Percentiles rank a stretch among this genome's conserved stretches.
These are phyloP conservation scores for zebrafish (Danio rerio) DNA, from an alignment of 2,113 vertebrate species.

Conservation along the genomic window DNA sequence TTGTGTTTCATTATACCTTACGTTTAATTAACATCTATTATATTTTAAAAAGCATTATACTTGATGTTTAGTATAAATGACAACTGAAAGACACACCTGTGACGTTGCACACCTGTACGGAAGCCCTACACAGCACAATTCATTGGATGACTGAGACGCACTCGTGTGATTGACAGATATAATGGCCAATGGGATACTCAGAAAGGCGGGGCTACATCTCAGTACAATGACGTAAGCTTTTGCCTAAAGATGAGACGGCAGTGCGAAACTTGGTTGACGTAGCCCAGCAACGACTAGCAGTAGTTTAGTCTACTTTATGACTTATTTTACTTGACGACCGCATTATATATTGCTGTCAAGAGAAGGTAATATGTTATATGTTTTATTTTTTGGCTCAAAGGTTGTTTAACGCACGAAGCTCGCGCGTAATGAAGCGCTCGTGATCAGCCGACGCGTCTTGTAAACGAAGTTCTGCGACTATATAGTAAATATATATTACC, in stretches of 20 bases:
- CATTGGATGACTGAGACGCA: neutral
- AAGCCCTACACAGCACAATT: neutral
- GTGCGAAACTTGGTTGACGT: slow-evolving; percentile 21
- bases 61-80: neutral
- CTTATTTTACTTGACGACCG: neutral
- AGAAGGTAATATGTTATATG: neutral
- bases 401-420: neutral
- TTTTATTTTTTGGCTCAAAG: neutral
- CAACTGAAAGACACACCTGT: slow-evolving; percentile 12
- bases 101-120: slow-evolving; percentile 31
- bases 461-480: slow-evolving; percentile 1
- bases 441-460: slow-evolving; percentile 19
- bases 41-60: neutral
- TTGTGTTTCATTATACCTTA: neutral
- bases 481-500: neutral
- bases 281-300: neutral
- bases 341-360: neutral
- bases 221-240: slow-evolving; percentile 3
- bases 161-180: neutral
- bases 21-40: neutral
- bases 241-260: slow-evolving; percentile 26
- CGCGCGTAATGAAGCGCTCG: slow-evolving; percentile 23
- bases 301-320: neutral
- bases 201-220: neutral
- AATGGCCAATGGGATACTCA: neutral